phyloP scores from a whole-genome alignment of 2,888 invertebrate genomes.

The Calliphora vomitoria region DNA sequence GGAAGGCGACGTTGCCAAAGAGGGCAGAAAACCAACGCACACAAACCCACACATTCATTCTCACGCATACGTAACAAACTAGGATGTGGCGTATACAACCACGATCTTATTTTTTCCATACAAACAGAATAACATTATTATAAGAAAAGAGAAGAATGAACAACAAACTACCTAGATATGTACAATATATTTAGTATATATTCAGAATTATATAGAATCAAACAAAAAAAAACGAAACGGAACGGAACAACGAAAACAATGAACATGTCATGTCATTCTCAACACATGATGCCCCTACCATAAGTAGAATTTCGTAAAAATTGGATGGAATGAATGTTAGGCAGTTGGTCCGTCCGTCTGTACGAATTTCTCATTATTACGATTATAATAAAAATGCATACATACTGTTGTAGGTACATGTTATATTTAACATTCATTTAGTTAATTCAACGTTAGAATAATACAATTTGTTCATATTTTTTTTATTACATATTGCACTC shows the following conservation, averaged over 20 bases:
- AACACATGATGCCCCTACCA: neutral
- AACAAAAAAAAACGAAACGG: neutral
- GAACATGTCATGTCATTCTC: neutral
- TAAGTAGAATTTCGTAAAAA: neutral
- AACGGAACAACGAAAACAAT: neutral
- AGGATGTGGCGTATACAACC: conserved; percentile 23
- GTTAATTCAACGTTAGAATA: conserved; percentile 3
- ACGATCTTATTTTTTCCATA: conserved; percentile 34
- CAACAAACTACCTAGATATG: neutral
- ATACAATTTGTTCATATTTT: neutral
- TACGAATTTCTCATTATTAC: neutral
- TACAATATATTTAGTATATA: neutral
- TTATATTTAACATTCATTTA: neutral
- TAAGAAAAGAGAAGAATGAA: neutral
- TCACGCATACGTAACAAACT: neutral
- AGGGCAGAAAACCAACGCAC: conserved; percentile 32
- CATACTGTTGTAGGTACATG: too few relatives aligned
- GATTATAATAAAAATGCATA: neutral
- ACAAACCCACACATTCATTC: conserved; percentile 34
- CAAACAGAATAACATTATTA: neutral
- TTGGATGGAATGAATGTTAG: neutral
- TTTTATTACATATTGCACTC: conserved; percentile 1
- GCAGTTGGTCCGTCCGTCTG: neutral
- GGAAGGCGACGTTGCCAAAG: conserved; percentile 32
- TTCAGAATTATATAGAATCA: neutral